Conservation (phyloP, 1,140 invertebrate genomes). For the Pseudomyrmex dendroicus region DNA sequence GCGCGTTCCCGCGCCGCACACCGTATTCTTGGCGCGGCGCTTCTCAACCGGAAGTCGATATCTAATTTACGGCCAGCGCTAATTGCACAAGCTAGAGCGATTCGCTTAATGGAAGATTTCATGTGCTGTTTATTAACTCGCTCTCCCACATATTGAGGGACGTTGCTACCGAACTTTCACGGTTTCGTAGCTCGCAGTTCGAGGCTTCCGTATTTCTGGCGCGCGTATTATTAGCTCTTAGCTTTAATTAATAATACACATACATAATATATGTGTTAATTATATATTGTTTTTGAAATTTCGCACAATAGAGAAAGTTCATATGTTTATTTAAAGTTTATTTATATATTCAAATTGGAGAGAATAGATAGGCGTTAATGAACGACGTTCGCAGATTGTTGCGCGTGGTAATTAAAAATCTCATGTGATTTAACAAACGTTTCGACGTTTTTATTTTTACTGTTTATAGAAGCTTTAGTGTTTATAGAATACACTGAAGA, state of each 20-base stretch:
- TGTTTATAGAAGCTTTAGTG: no score
- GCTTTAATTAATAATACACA: constrained; percentile 6
- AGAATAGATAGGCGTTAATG: no score
- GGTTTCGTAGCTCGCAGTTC: neutral
- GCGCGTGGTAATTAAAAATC: no score
- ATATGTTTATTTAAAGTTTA: neutral
- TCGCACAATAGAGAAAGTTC: neutral
- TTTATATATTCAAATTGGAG: neutral
- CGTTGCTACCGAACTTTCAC: constrained; percentile 21
- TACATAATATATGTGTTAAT: no score
- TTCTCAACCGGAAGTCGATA: constrained; percentile 54
- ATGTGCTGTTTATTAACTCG: constrained; percentile 57
- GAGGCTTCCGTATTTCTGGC: neutral
- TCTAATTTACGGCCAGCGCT: constrained; percentile 56
- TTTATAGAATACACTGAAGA: no score
- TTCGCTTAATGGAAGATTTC: constrained; percentile 55
- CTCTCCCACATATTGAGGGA: neutral
- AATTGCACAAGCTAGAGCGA: constrained; percentile 53
- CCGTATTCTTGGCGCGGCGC: constrained; percentile 52
- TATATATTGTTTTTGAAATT: no score
- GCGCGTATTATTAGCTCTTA: neutral
- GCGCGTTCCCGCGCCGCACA: neutral
- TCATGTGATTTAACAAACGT: no score
- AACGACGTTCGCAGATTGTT: no score
- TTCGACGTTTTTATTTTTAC: no score